Evolutionary conservation across 2,888 invertebrate genomes (phyloP).

Genomic region (Leptopterna dolabrata): DNA sequence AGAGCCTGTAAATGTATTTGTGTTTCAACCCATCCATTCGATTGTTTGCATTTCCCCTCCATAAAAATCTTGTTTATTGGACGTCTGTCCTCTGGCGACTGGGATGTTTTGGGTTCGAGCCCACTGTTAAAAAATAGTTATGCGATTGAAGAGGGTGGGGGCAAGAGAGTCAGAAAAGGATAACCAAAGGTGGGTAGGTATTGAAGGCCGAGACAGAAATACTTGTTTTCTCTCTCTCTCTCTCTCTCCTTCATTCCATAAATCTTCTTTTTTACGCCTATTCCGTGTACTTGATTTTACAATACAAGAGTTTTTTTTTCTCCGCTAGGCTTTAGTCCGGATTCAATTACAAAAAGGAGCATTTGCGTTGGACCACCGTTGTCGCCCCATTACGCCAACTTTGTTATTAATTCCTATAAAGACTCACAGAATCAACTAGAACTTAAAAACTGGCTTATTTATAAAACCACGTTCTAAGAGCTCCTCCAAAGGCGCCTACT

Average conservation of each 20-base stretch:
- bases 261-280: not conserved
- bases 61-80: constrained; percentile 16
- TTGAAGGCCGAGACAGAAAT: not conserved
- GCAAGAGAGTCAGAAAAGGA: not conserved
- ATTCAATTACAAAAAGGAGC: not conserved
- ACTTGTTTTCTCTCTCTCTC: not conserved
- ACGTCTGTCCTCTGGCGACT: not conserved
- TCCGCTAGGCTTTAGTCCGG: not conserved
- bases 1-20: not conserved
- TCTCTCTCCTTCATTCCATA: not conserved
- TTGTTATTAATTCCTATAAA: not conserved
- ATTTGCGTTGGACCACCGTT: not conserved
- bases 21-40: constrained; percentile 12
- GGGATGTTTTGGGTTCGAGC: not conserved
- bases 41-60: not conserved
- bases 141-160: not conserved
- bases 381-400: not conserved
- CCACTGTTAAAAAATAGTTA: constrained; percentile 4
- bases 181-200: not conserved
- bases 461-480: not conserved
- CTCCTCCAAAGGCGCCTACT: not conserved
- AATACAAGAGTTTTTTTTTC: not conserved
- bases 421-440: not conserved
- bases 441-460: not conserved
- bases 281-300: not conserved